Evolutionary conservation across 92 coral and sea anemone genomes (phyloP), one percentile per base, ranked within the genome.

Genomic region (Parazoanthus atlanticus): DNA sequence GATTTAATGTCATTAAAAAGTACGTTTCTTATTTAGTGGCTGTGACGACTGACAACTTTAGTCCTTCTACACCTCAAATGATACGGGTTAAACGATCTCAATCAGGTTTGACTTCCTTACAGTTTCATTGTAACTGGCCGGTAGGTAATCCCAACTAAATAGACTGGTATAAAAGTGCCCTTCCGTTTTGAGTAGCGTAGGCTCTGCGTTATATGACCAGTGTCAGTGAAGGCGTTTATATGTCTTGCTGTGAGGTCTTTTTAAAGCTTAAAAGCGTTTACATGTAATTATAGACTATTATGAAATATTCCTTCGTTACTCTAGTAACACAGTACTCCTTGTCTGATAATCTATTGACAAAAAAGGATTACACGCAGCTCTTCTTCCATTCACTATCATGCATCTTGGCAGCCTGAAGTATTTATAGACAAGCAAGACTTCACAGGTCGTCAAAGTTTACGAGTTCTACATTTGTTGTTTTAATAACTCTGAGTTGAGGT

Each of bases 201-300:
- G 10, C 26, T 34, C 41, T 31, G 19, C 65, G 11, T 56, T 12
- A 4, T 56, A 15, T 56, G 65, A 16, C 65, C 5, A 56, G 1
- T 1, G 25, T n/a, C 26, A 33, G 25, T 38, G 4, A 75, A 19
- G 79, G 79, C n/a, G 79, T 75, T 36, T n/a, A 6, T 28, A 19
- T 6, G 52, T 75, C 79, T 33, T 75, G 79, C 79, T 75, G 79
- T 36, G 79, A 75, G 79, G 79, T 21, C 29, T 21, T 75, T 75
- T n/a, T n/a, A n/a, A n/a, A n/a, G n/a, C n/a, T n/a, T n/a, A n/a
- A n/a, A 41, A 32, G 41, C 25, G n/a, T 19, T 36, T 74, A 28
- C 0, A 73, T 32, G 16, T 21, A 25, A 8, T n/a, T 70, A 71
- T 25, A 61, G 69, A 61, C 69, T 33, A 33, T 74, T 31, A 33